phyloP scores from a whole-genome alignment of 2,888 invertebrate species.

The Himalopsyche kuldschensis region DNA sequence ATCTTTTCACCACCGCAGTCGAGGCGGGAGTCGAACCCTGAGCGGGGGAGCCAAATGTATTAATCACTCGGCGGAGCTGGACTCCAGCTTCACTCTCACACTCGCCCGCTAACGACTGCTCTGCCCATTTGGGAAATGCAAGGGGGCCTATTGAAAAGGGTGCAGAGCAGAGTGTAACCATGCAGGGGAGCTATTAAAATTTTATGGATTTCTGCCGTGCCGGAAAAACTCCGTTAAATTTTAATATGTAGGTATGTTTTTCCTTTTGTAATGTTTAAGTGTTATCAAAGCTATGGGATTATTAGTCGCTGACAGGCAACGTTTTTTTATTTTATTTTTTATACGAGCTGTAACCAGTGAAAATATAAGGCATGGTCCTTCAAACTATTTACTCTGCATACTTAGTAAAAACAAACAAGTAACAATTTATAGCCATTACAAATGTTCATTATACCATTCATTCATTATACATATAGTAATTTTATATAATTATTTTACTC shows the following conservation, averaged over 20 bases:
- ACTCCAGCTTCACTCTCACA: background rate
- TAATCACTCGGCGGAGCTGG: background rate
- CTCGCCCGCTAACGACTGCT: background rate
- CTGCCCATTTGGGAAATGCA: background rate
- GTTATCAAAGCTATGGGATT: background rate
- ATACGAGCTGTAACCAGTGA: too few relatives aligned
- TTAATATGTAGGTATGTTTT: background rate
- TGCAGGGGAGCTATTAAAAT: background rate
- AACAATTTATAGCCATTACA: too few relatives aligned
- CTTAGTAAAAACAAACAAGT: too few relatives aligned
- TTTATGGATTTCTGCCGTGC: background rate
- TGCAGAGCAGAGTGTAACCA: background rate
- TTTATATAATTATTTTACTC: too few relatives aligned
- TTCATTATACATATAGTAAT: too few relatives aligned
- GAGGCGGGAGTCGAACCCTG: background rate
- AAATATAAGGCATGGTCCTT: too few relatives aligned
- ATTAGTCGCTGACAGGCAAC: background rate
- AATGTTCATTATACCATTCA: too few relatives aligned
- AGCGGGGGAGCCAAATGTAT: background rate
- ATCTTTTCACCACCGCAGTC: conserved; percentile 5
- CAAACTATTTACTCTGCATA: too few relatives aligned
- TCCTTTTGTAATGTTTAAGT: background rate
- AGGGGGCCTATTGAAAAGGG: background rate
- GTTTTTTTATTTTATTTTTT: background rate
- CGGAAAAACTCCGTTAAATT: background rate